These are phyloP conservation scores for Tenthredo scrophulariae DNA, from an alignment of 2,888 invertebrate species.

Conservation along the genomic window DNA sequence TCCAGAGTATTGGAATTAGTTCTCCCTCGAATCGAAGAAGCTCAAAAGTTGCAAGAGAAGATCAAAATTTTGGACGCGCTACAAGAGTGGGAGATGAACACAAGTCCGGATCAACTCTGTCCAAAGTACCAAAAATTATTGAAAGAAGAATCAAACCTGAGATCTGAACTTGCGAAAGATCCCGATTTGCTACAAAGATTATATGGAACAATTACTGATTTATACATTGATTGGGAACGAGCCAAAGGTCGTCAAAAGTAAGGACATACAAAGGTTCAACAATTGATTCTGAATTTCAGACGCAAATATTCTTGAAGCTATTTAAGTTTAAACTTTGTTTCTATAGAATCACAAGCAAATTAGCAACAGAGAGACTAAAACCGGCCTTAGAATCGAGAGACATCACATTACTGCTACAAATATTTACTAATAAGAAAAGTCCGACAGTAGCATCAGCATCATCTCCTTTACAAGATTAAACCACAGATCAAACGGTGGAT, in stretches of 20 bases:
- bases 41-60: constrained; percentile 67
- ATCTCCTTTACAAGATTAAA: background rate
- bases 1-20: constrained; percentile 71
- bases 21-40: constrained; percentile 68
- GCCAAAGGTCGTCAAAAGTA: constrained; percentile 73
- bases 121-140: constrained; percentile 71
- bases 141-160: constrained; percentile 66
- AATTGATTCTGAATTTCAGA: background rate
- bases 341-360: constrained; percentile 70
- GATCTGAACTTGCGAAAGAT: constrained; percentile 66
- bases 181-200: constrained; percentile 69
- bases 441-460: background rate
- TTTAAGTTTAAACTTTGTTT: background rate
- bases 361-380: constrained; percentile 68
- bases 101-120: constrained; percentile 69
- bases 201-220: constrained; percentile 69
- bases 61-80: constrained; percentile 72
- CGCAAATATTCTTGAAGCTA: background rate
- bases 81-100: constrained; percentile 72
- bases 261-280: background rate
- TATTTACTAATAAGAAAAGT: constrained; percentile 63
- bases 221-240: constrained; percentile 76
- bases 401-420: constrained; percentile 66
- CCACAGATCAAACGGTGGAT: background rate
- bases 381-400: constrained; percentile 70